Base-by-base conservation (phyloP, 35 echinoderm and acorn worm species). In the Hemicentrotus pulcherrimus region DNA sequence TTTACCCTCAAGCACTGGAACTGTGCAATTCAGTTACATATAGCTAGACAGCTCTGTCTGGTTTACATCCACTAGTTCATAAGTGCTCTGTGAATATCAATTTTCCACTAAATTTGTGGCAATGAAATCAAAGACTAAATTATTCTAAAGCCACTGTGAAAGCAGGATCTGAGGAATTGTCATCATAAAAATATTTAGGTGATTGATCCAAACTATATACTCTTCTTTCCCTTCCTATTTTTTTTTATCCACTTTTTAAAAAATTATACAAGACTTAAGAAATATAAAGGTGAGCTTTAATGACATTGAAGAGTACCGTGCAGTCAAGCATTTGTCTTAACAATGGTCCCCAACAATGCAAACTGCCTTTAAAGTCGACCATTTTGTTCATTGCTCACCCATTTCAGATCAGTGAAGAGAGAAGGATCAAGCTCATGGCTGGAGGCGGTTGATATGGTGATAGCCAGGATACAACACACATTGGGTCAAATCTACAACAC, bases 381-480 rank as follows among this genome's bases (percentile, higher is more conserved):
- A 65, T 19, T 4, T 78, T 4, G 22, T 78, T 24, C 18, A 2
- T 28, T 78, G 65, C 65, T 24, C 28, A n/a, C 19, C 22, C 65
- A n/a, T 78, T 78, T 78, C 65, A 78, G 65, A 78, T 78, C 65
- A 8, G 65, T 78, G 65, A 78, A 78, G 28, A 22, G 65, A 18
- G 86, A 46, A 85, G 94, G 86, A 2, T 92, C 92, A 31, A 32
- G 33, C 5, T 35, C 70, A 13, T 97, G 97, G 97, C 86, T 9
- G 46, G 94, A 95, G 32, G 97, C 95, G 9, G 94, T 92, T 47
- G 91, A 59, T 8, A 95, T 86, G 13, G 93, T 95, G 86, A 50
- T 92, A 11, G 94, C 87, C 16, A 86, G 95, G 86, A 88, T 97
- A 46, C 96, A 97, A 86, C 92, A 97, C 95, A 94, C 95, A 28